Conservation (phyloP, 2,797 vertebrate genomes). For the Manis pentadactyla region DNA sequence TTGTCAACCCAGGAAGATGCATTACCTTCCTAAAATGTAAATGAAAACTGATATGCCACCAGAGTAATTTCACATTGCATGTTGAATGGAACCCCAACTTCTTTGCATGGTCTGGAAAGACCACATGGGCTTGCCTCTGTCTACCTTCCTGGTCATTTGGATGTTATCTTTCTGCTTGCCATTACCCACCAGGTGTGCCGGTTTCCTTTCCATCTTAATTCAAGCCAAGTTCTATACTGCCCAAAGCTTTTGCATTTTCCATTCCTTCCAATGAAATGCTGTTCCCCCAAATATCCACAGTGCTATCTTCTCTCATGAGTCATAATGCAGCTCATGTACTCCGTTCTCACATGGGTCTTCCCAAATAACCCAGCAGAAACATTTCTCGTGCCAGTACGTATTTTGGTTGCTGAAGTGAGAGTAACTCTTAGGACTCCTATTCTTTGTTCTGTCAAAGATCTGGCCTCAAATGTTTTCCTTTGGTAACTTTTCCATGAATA, state of each 20-base stretch:
- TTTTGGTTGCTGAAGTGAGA: not conserved
- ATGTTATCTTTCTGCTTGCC: not conserved
- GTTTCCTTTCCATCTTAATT: not conserved
- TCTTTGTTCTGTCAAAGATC: not conserved
- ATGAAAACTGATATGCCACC: not conserved
- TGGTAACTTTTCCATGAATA: not conserved
- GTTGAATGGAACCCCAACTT: not conserved
- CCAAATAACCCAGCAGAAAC: fast-evolving
- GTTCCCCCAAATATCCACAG: not conserved
- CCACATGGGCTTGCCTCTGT: not conserved
- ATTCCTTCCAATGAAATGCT: not conserved
- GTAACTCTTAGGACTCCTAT: not conserved
- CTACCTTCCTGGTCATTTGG: not conserved
- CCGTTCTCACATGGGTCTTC: not conserved
- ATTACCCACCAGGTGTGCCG: fast-evolving
- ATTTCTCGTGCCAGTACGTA: fast-evolving
- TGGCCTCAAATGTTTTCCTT: not conserved
- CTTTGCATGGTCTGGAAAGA: not conserved
- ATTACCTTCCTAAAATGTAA: not conserved
- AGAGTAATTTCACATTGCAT: not conserved
- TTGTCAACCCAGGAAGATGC: not conserved
- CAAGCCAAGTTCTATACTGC: not conserved
- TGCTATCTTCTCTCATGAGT: not conserved
- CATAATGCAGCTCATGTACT: too few relatives aligned
- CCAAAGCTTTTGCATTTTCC: not conserved